Evolutionary conservation across 2,113 vertebrate species (phyloP), one percentile per base, ranked within the genome.

Genomic region (Onychostruthus taczanowskii): DNA sequence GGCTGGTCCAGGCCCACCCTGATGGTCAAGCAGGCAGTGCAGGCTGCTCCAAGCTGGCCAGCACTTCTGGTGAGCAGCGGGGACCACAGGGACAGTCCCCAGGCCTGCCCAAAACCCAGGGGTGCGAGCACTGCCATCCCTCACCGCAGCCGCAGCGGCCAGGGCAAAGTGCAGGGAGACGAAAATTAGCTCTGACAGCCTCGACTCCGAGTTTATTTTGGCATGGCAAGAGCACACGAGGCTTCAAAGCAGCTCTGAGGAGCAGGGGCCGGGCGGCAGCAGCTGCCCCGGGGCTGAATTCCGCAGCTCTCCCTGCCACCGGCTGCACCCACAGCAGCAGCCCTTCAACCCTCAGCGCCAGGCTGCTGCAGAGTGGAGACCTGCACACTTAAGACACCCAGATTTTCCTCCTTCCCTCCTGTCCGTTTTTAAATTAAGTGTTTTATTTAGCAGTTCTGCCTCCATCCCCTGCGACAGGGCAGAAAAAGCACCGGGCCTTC

Each of bases 121-220:
- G 31, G 46, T 13, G 56, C 0, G 0, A 68, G 80, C 58, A 13
- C 26, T 23, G 72, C 35, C 55, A 3, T 7, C 33, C 0, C 74
- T 39, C 56, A 3, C 16, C 0, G 0, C 4, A 33, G 21, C 46
- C 7, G 47, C 68, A 2, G 41, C 3, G 0, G 21, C 37, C 31
- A 90, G 70, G 47, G 52, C 16, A 7, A 35, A 85, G 79, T 24
- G 0, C 11, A 11, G n/a, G 3, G 50, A 58, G 90, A 96, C 1
- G 63, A 50, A 83, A 53, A 95, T 94, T 1, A 27, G 68, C 68
- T 58, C 72, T 2, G 87, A 87, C 95, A 95, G 92, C 67, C 67
- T 22, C 9, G 2, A 8, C 44, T 53, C 78, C 0, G 4, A 20
- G 87, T 94, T 91, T 76, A 68, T 91, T 95, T 93, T 84, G 92